phyloP scores from a whole-genome alignment of 2,888 invertebrate genomes.

The Catocala nupta region DNA sequence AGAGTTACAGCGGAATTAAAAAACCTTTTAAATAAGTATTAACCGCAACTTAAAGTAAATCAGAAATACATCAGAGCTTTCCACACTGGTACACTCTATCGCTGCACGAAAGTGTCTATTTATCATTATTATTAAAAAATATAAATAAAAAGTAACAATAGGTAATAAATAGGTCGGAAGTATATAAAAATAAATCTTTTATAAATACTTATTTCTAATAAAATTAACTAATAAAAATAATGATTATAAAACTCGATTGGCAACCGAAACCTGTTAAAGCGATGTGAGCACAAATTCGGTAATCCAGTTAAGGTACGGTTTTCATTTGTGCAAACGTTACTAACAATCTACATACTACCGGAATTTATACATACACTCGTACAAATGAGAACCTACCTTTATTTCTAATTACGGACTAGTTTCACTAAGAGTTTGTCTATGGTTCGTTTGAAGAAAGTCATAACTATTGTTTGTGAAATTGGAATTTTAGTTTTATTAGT shows the following conservation, averaged over 20 bases:
- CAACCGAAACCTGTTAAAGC: constrained; percentile 58
- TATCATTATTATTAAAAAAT: constrained; percentile 54
- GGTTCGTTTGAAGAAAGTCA: constrained; percentile 7
- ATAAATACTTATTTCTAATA: constrained; percentile 80
- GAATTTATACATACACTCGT: constrained; percentile 30
- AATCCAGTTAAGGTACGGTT: constrained; percentile 29
- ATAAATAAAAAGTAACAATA: constrained; percentile 75
- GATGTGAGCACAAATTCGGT: constrained; percentile 47
- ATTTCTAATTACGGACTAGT: constrained; percentile 29
- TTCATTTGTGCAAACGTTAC: constrained; percentile 45
- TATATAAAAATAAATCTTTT: constrained; percentile 82
- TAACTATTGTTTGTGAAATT: constrained; percentile 1
- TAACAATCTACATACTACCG: constrained; percentile 25
- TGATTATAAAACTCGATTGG: constrained; percentile 57
- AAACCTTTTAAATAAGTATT: constrained; percentile 79
- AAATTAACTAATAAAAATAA: constrained; percentile 66
- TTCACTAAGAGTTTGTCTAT: constrained; percentile 20
- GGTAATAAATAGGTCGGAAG: constrained; percentile 81
- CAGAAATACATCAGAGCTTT: constrained; percentile 51
- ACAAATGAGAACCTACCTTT: constrained; percentile 42
- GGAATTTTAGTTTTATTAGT: constrained; percentile 16
- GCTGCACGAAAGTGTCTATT: constrained; percentile 55
- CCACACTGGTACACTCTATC: constrained; percentile 67
- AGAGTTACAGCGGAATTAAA: constrained; percentile 68
- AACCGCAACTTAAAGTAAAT: constrained; percentile 79